Conservation (phyloP, 2,888 invertebrate genomes). For the Mechanitis mazaeus region DNA sequence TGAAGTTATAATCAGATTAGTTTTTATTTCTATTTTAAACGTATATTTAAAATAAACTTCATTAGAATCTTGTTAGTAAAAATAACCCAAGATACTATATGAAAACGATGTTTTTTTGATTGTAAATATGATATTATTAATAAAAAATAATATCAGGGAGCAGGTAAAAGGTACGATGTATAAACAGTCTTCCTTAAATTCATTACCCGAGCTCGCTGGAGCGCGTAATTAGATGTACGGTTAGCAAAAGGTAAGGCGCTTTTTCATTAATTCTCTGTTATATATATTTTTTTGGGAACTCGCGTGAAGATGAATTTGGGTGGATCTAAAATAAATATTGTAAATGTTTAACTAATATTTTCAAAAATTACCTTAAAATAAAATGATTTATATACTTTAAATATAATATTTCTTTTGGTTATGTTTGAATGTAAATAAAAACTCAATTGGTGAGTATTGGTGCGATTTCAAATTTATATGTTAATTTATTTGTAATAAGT, state of each 20-base stretch:
- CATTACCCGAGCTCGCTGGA: slow-evolving; percentile 20
- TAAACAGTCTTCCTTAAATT: slow-evolving; percentile 25
- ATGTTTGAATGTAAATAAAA: no score
- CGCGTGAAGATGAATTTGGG: no score
- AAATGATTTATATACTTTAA: no score
- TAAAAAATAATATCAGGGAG: slow-evolving; percentile 1
- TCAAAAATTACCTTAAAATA: not conserved
- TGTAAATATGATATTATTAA: no score
- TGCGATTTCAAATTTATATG: not conserved
- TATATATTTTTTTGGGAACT: no score
- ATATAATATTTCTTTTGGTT: no score
- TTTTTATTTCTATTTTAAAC: not conserved
- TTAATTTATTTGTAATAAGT: not conserved
- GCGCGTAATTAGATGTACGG: slow-evolving; percentile 27
- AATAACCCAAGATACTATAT: no score
- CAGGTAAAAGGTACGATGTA: slow-evolving; percentile 21
- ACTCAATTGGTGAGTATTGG: not conserved
- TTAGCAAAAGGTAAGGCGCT: slow-evolving; percentile 10
- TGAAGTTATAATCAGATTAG: not conserved
- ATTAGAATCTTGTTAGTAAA: no score
- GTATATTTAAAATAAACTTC: no score
- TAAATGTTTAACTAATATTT: not conserved
- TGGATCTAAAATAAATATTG: not conserved
- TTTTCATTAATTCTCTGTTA: no score
- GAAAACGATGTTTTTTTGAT: no score